These are phyloP conservation scores for Elephantulus edwardii DNA, from an alignment of 2,113 vertebrate species.

Conservation along the genomic window DNA sequence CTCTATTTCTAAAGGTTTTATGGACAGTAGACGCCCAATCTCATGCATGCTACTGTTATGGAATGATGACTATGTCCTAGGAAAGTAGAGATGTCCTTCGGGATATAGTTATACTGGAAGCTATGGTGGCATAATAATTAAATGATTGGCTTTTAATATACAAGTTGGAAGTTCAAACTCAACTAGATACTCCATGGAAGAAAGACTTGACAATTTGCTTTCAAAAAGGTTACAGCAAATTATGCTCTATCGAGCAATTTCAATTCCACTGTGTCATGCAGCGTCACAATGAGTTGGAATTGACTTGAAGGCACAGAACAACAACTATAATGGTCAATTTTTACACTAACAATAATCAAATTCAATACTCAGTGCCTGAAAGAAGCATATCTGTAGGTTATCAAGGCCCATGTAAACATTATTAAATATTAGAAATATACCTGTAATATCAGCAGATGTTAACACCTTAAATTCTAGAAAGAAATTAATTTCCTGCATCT, in stretches of 20 bases:
- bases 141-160: not conserved
- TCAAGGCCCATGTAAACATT: not conserved
- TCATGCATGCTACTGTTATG: not conserved
- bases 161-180: not conserved
- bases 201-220: not conserved
- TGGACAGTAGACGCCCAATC: not conserved
- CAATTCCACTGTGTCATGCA: not conserved
- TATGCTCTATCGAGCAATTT: not conserved
- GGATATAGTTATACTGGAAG: not conserved
- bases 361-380: not conserved
- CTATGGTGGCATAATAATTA: not conserved
- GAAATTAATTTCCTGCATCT: not conserved
- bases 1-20: not conserved
- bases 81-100: not conserved
- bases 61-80: not conserved
- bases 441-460: not conserved
- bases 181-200: not conserved
- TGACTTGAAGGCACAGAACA: not conserved
- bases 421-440: not conserved
- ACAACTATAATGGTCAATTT: not conserved
- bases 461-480: not conserved
- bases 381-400: not conserved
- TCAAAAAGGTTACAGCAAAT: not conserved
- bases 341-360: not conserved
- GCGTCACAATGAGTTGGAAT: not conserved